phyloP scores from a whole-genome alignment of 2,888 invertebrate genomes.

The Marasmarcha lunaedactyla region DNA sequence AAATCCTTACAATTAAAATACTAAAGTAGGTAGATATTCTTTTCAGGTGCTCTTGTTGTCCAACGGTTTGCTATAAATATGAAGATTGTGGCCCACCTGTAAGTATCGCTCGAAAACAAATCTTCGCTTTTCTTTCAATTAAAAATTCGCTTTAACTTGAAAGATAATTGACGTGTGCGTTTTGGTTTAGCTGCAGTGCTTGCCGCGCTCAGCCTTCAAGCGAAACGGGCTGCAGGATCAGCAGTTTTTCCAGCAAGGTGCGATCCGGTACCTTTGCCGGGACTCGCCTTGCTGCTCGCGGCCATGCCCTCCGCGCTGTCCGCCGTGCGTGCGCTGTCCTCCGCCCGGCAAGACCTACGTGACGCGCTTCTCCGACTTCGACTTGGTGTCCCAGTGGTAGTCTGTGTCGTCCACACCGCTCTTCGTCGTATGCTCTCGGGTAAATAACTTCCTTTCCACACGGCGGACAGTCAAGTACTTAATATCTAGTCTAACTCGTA shows the following conservation, averaged over 20 bases:
- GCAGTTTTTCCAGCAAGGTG: conserved; percentile 64
- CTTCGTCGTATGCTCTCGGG: conserved; percentile 29
- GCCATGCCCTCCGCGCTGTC: conserved; percentile 52
- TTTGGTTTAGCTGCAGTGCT: conserved; percentile 50
- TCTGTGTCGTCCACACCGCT: conserved; percentile 22
- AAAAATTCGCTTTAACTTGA: too few species aligned
- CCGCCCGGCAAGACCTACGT: conserved; percentile 62
- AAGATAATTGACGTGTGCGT: too few species aligned
- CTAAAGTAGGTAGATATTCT: too few species aligned
- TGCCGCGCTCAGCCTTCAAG: conserved; percentile 65
- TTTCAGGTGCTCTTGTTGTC: conserved; percentile 60
- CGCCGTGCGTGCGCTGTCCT: conserved; percentile 58
- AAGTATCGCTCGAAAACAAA: conserved; percentile 18
- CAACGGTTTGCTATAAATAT: conserved; percentile 64
- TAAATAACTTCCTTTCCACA: conserved; percentile 29
- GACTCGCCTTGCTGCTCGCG: conserved; percentile 33
- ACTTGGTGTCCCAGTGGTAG: conserved; percentile 58
- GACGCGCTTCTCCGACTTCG: conserved; percentile 62
- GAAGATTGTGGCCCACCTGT: conserved; percentile 64
- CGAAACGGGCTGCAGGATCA: conserved; percentile 63
- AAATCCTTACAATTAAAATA: too few species aligned
- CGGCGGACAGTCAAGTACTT: conserved; percentile 37
- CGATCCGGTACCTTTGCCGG: conserved; percentile 61
- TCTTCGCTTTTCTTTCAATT: too few species aligned
- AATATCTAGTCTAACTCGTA: conserved; percentile 5